phyloP scores from a whole-genome alignment of 2,888 invertebrate genomes.

The Spodoptera picta region DNA sequence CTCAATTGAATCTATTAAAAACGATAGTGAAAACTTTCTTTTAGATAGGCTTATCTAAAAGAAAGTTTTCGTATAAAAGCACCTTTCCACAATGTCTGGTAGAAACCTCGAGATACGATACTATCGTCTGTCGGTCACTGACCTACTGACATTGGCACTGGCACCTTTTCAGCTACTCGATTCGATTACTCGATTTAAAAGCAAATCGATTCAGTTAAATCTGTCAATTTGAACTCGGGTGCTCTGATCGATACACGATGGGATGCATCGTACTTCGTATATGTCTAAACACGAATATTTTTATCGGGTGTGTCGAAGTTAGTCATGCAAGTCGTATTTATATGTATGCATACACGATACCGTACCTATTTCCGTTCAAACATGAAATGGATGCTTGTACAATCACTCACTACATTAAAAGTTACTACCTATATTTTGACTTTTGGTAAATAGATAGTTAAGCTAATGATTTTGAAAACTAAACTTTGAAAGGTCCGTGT shows the following conservation, averaged over 20 bases:
- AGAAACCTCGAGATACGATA: slow-evolving; percentile 33
- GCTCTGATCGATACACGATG: slow-evolving; percentile 12
- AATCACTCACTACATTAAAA: too few species aligned
- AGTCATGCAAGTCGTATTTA: slow-evolving; percentile 4
- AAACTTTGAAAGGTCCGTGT: too few species aligned
- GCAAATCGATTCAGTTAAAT: slow-evolving; percentile 38
- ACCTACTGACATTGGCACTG: slow-evolving; percentile 60
- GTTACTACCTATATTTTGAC: too few species aligned
- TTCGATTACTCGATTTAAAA: slow-evolving; percentile 28
- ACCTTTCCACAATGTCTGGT: slow-evolving; percentile 44
- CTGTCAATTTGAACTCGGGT: slow-evolving; percentile 27
- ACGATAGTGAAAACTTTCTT: too few species aligned
- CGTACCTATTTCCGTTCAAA: too few species aligned
- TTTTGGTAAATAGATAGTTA: too few species aligned
- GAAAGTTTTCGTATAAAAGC: slow-evolving; percentile 54
- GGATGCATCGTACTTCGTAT: background rate
- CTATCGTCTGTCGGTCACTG: slow-evolving; percentile 42
- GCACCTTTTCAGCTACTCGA: slow-evolving; percentile 40
- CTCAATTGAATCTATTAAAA: too few species aligned
- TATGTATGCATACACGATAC: too few species aligned
- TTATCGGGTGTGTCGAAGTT: slow-evolving; percentile 8
- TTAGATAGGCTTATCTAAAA: slow-evolving; percentile 45
- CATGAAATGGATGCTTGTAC: too few species aligned
- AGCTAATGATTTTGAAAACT: too few species aligned
- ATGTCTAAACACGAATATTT: slow-evolving; percentile 16